Evolutionary conservation across 1,140 invertebrate genomes (phyloP).

Genomic region (Cyclargus thomasi): DNA sequence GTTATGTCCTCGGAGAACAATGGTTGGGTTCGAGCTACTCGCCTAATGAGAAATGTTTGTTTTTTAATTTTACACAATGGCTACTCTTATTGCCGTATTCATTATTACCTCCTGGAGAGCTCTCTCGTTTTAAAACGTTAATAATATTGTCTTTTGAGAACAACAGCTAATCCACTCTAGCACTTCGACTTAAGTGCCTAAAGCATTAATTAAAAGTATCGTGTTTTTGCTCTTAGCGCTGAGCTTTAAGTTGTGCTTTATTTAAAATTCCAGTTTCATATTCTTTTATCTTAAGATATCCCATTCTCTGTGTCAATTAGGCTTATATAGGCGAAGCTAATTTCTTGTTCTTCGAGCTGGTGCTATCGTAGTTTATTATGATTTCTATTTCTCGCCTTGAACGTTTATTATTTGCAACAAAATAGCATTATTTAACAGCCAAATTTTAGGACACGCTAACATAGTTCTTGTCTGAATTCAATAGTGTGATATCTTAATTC

Average conservation of each 20-base stretch:
- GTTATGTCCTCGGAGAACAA: conserved; percentile 70
- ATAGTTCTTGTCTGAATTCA: not conserved
- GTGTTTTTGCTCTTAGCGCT: not conserved
- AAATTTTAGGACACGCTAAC: not conserved
- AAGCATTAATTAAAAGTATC: conserved; percentile 3
- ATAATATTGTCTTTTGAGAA: conserved; percentile 28
- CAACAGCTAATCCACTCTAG: not conserved
- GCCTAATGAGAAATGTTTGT: conserved; percentile 73
- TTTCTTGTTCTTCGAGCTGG: not conserved
- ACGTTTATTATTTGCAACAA: not conserved
- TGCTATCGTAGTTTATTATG: not conserved
- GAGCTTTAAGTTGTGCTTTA: not conserved
- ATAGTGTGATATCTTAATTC: not conserved
- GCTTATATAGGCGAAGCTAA: not conserved
- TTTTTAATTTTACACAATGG: conserved; percentile 65
- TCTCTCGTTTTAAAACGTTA: conserved; percentile 47
- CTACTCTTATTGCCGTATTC: conserved; percentile 55
- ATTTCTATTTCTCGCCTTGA: too few relatives aligned
- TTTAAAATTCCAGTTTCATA: conserved; percentile 1
- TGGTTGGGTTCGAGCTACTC: conserved; percentile 59
- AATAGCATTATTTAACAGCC: not conserved
- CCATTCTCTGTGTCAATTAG: not conserved
- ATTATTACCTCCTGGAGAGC: conserved; percentile 52
- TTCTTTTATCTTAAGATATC: not conserved
- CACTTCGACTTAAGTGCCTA: not conserved